Evolutionary conservation across 2,113 vertebrate species (phyloP).

Genomic region (Mus musculus): DNA sequence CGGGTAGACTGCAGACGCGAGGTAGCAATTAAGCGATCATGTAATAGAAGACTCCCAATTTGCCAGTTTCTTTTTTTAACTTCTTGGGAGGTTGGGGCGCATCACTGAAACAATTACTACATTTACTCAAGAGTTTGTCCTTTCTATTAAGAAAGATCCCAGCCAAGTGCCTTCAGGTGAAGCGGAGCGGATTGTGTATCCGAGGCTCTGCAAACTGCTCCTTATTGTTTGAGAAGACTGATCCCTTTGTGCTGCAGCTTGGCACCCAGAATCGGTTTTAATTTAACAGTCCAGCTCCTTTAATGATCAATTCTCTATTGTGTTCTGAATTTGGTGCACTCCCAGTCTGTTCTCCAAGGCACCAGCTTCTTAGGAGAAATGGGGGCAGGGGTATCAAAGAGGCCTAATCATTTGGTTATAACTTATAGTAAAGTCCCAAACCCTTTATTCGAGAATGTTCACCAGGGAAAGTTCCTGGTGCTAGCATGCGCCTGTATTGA

Average conservation of each 20-base stretch:
- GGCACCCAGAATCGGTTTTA: conserved; percentile 70
- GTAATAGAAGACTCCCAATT: conserved; percentile 78
- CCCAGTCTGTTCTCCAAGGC: conserved; percentile 53
- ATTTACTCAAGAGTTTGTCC: conserved; percentile 83
- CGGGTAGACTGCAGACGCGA: not conserved
- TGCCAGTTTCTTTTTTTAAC: conserved; percentile 71
- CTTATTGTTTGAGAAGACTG: conserved; percentile 82
- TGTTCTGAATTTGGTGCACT: conserved; percentile 69
- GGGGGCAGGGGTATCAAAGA: conserved; percentile 32
- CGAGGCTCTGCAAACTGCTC: conserved; percentile 75
- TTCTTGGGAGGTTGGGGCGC: conserved; percentile 77
- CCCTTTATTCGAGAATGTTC: not conserved
- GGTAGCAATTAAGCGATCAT: conserved; percentile 56
- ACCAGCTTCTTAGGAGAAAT: conserved; percentile 48
- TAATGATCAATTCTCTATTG: conserved; percentile 74
- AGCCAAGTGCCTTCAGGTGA: conserved; percentile 75
- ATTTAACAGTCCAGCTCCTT: conserved; percentile 72
- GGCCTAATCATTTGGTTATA: not conserved
- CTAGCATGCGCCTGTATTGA: not conserved
- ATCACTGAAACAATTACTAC: conserved; percentile 81
- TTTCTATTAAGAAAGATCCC: conserved; percentile 79
- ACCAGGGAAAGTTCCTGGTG: not conserved
- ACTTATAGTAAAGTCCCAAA: conserved; percentile 1
- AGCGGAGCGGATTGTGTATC: conserved; percentile 76
- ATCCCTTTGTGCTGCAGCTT: conserved; percentile 79